A percentile compares a stretch with the other conserved stretches of the same genome.
Evolutionary conservation across 2,888 invertebrate genomes (phyloP).

Genomic region (Hirtodrosophila confusa): DNA sequence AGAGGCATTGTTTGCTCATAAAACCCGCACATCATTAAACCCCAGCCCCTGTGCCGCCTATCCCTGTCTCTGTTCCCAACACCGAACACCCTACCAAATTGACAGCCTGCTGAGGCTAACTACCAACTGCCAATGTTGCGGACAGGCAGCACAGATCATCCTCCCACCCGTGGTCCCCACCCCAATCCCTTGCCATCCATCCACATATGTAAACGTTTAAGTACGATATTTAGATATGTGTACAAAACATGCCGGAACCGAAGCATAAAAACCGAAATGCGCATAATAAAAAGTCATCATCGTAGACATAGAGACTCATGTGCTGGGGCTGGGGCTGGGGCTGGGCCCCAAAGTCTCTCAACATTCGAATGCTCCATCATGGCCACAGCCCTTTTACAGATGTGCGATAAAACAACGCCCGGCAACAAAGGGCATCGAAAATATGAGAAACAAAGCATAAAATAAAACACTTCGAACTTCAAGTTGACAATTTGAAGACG

Average conservation of each 20-base stretch:
- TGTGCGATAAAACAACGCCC: conserved; percentile 67
- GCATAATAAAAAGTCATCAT: conserved; percentile 76
- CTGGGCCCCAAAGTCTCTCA: conserved; percentile 5
- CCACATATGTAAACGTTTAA: conserved; percentile 73
- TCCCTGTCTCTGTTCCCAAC: no score
- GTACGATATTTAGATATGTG: conserved; percentile 76
- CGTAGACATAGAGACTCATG: conserved; percentile 43
- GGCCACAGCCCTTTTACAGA: conserved; percentile 72
- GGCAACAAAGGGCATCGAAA: conserved; percentile 63
- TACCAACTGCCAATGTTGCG: conserved; percentile 23
- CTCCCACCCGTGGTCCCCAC: neutral
- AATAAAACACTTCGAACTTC: conserved; percentile 74
- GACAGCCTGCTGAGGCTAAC: conserved; percentile 20
- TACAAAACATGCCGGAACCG: conserved; percentile 75
- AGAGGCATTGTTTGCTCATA: conserved; percentile 68
- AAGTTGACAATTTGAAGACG: conserved; percentile 77
- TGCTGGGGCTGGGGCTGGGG: no score
- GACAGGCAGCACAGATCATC: conserved; percentile 34
- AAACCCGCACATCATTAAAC: conserved; percentile 73
- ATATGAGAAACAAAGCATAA: conserved; percentile 77
- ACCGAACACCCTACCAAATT: conserved; percentile 4
- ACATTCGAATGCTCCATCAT: conserved; percentile 16
- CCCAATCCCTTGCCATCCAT: conserved; percentile 8
- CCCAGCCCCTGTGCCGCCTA: conserved; percentile 3
- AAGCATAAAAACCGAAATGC: conserved; percentile 75